Base-by-base conservation (phyloP, 2,888 invertebrate species). In the Drosophila algonquin region DNA sequence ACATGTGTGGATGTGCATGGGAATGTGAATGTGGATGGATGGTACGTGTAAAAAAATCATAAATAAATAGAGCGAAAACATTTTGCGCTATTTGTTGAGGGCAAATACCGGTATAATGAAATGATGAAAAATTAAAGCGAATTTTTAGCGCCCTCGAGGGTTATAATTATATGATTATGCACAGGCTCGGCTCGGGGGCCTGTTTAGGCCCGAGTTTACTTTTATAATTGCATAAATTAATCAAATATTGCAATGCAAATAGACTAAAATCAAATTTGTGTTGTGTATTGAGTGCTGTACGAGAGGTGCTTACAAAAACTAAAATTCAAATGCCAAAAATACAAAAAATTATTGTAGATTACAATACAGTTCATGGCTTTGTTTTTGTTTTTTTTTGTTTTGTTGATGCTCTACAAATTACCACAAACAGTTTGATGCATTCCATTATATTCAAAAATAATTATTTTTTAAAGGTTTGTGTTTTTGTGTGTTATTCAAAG, bases 401-500 rank as follows among this genome's bases (percentile, higher is more conserved):
- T 32, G 2, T 35, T 69, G 77, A 89, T 89, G 89, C 90, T 89
- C 87, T 90, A 90, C 89, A 90, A 89, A 90, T 90, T 87, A 90
- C 89, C 89, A 89, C 90, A 90, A 90, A 89, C 84, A 90, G 67
- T 81, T 35, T 77, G 75, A 85, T 89, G 83, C 83, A 84, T 40
- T 40, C 40, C n/a, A 40, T 79, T 83, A 89, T 83, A 80, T 75
- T 73, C 61, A 77, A 67, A 77, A 76, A 78, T 71, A 71, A 76
- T 76, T 85, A 79, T 79, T 70, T 70, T 67, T 74, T 77, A 70
- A 64, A 71, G 63, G 61, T 67, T 64, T 45, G 60, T 61, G 57
- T 52, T 64, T 45, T 63, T 58, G 57, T 52, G 48, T 50, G 45
- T 65, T 16, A 7, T 59, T 71, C 27, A 68, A 60, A 65, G 65